Base-by-base conservation (phyloP, 1,140 invertebrate genomes). In the Microplitis demolitor region DNA sequence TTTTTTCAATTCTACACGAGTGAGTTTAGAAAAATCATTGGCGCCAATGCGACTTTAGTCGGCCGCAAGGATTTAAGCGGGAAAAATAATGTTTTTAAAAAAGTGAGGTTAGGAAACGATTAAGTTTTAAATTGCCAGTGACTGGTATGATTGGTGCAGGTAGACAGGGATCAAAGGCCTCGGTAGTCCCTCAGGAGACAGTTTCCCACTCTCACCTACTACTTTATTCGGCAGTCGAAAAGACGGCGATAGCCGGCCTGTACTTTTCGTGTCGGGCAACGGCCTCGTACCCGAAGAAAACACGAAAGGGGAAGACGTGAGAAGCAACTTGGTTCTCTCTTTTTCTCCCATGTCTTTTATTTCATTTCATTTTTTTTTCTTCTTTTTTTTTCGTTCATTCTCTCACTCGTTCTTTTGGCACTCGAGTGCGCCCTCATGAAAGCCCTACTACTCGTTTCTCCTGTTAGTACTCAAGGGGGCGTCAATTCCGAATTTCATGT, bases 231-330 rank as follows among this genome's bases (percentile, higher is more conserved):
- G 31, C 60, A 62, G 33, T 62, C 60, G 35, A 62, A 34, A 39
- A 62, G 60, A 62, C 60, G 35, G 11, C 16, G 50, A 66, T 16
- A 67, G 45, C 66, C 50, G 34, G 45, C 50, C 24, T 51, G 66
- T 67, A 67, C 50, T 67, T 54, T 53, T 53, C 33, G 24, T 51
- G 66, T 33, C 66, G 66, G 66, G 66, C 66, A 67, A 67, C 14
- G 50, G 66, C 66, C 50, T 54, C 51, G 5, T 16, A 50, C n/a
- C 14, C 24, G 8, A 24, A 31, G 51, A 24, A 51, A 50, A 50
- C 24, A 54, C n/a, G 4, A 37, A 62, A 34, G 13, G 66, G 8
- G 4, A 51, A 54, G 6, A 24, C n/a, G 13, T 16, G 53, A 45
- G 50, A 31, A 51, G 0, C 31, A 67, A 34, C 33, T 64, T 24